phyloP scores from a whole-genome alignment of 2,797 vertebrate species.

The Gallinago stenura region DNA sequence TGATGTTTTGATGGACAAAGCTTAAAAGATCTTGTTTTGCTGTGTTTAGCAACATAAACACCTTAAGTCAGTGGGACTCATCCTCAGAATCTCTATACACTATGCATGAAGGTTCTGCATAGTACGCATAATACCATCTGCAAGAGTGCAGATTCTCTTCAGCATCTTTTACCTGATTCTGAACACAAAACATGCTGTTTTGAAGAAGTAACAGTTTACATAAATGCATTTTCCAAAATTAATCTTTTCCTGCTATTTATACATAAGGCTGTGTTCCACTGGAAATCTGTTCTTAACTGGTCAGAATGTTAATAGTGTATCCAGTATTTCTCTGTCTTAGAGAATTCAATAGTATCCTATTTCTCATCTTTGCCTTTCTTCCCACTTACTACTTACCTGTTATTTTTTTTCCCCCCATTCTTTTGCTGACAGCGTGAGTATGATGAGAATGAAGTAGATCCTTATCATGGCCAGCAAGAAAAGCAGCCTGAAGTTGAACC shows the following conservation, averaged over 20 bases:
- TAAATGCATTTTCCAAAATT: neutral
- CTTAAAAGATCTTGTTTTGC: neutral
- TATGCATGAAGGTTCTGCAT: neutral
- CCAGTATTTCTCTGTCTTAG: neutral
- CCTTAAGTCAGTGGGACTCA: neutral
- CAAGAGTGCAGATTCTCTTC: neutral
- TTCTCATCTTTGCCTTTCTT: neutral
- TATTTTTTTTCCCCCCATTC: neutral
- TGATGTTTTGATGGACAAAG: neutral
- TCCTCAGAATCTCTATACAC: neutral
- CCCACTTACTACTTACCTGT: neutral
- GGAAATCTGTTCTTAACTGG: neutral
- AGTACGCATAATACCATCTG: neutral
- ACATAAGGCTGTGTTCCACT: neutral
- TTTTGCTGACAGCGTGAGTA: conserved; percentile 88
- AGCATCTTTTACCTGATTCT: neutral
- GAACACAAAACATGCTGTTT: neutral
- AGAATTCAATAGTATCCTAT: neutral
- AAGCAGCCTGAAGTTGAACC: conserved; percentile 86
- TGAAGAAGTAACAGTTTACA: neutral
- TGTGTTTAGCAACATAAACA: neutral
- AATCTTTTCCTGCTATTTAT: neutral
- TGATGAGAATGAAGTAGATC: conserved; percentile 94
- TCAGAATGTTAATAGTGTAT: neutral
- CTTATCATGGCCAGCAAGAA: conserved; percentile 91